Evolutionary conservation across 2,888 invertebrate species (phyloP).

Genomic region (Lasioglossum morio): DNA sequence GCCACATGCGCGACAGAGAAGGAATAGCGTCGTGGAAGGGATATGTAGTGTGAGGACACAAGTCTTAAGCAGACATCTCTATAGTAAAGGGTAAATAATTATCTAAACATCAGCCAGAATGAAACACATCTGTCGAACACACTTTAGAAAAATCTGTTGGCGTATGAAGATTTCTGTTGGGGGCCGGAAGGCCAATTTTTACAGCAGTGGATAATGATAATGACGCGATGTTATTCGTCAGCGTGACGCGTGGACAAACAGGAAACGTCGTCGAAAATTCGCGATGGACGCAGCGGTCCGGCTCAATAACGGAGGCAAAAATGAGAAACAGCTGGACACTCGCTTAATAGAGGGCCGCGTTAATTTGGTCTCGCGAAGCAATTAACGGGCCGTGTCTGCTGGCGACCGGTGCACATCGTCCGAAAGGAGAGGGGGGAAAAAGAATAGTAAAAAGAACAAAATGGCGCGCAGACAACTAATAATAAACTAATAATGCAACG

Average conservation of each 20-base stretch:
- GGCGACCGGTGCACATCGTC: conserved; percentile 33
- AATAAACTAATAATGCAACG: conserved; percentile 57
- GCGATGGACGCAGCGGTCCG: not conserved
- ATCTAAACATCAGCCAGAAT: too few species aligned
- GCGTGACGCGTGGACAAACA: not conserved
- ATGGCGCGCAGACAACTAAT: conserved; percentile 43
- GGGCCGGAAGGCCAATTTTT: not conserved
- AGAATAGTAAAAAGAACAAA: conserved; percentile 18
- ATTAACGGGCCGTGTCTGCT: conserved; percentile 43
- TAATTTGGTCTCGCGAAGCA: conserved; percentile 46
- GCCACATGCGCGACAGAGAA: too few species aligned
- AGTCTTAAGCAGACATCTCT: too few species aligned
- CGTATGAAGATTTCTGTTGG: too few species aligned
- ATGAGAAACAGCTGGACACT: conserved; percentile 10
- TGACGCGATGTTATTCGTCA: not conserved
- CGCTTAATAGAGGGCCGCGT: conserved; percentile 34
- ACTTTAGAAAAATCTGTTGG: too few species aligned
- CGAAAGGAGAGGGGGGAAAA: not conserved
- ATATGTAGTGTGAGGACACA: too few species aligned
- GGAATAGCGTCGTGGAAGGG: too few species aligned
- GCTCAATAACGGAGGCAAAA: not conserved
- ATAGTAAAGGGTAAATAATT: too few species aligned
- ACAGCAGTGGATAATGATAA: not conserved
- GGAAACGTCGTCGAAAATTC: conserved; percentile 16
- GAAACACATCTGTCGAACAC: too few species aligned